Evolutionary conservation across 2,888 invertebrate species (phyloP), one percentile per base, ranked within the genome.

Genomic region (Pristionchus fissidentatus): DNA sequence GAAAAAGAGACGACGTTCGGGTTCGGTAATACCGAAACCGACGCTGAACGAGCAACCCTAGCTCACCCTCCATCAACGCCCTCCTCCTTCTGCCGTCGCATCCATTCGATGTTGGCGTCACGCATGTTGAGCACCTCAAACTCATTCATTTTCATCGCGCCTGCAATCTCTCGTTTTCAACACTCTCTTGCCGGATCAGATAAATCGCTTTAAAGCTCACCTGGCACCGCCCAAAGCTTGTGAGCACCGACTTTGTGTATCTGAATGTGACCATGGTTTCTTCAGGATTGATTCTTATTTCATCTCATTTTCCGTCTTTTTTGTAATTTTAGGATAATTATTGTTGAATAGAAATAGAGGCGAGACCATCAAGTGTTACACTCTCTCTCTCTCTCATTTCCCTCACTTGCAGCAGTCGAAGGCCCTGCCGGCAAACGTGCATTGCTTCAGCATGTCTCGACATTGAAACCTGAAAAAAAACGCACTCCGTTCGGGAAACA

Each of bases 191-290:
- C 13, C 32, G 32, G 19, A 66, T 66, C 3, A 26, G 32, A 66
- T 2, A n/a, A 29, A 29, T 8, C 15, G 29, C 3, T 29, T 3
- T 3, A 8, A 66, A 1, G 2, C n/a, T 1, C 29, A 88, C 88
- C 84, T 81, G 80, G 66, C 91, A 91, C 70, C 88, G 89, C 1
- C 91, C 91, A 32, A 91, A 86, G 78, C 90, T 90, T 8, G 91
- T 92, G 43, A 90, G 87, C 10, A 90, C 87, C 13, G 89, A 87
- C 22, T 85, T 86, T 13, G 90, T 88, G 82, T 87, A 90, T 66
- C 88, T 86, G 84, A 13, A 77, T 49, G 32, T 41, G 41, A 70
- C 43, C 26, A 70, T 3, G 15, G n/a, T 26, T 57, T 35, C 35
- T 62, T 4, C 32, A 41, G n/a, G 41, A 41, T 70, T n/a, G 26